These are phyloP conservation scores for Sisyra terminalis DNA, from an alignment of 2,888 invertebrate species.

Conservation along the genomic window DNA sequence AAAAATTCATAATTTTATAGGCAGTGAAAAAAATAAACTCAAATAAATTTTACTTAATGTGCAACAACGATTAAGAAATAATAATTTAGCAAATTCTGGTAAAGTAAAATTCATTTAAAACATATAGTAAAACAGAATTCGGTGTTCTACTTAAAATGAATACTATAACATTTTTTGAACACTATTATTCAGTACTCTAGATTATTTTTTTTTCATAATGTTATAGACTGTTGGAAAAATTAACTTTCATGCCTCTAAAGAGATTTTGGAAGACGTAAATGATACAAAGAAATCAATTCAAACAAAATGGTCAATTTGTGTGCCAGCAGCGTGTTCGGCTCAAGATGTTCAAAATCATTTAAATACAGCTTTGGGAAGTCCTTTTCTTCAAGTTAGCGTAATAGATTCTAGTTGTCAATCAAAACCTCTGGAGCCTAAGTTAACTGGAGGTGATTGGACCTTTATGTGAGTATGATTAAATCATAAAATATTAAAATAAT, in stretches of 20 bases:
- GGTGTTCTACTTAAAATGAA: no score
- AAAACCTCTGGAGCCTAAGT: background rate
- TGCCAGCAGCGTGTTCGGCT: constrained; percentile 1
- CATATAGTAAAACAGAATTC: no score
- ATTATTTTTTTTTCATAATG: no score
- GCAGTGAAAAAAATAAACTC: no score
- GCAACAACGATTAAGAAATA: no score
- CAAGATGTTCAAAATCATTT: background rate
- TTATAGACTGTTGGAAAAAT: background rate
- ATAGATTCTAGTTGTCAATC: constrained; percentile 1
- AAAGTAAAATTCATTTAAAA: no score
- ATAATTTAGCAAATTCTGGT: no score
- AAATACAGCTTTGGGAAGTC: background rate
- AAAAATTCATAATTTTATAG: no score
- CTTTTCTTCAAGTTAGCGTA: background rate
- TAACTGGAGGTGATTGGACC: constrained; percentile 3
- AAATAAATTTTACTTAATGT: no score
- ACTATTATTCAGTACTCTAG: no score
- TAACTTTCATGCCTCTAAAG: background rate
- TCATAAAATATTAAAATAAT: no score
- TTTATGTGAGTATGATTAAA: constrained; percentile 3
- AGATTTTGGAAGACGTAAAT: background rate
- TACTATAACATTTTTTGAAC: no score
- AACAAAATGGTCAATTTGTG: constrained; percentile 2
- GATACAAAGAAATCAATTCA: background rate